phyloP scores from a whole-genome alignment of 2,797 vertebrate genomes.

The Alcedo atthis region DNA sequence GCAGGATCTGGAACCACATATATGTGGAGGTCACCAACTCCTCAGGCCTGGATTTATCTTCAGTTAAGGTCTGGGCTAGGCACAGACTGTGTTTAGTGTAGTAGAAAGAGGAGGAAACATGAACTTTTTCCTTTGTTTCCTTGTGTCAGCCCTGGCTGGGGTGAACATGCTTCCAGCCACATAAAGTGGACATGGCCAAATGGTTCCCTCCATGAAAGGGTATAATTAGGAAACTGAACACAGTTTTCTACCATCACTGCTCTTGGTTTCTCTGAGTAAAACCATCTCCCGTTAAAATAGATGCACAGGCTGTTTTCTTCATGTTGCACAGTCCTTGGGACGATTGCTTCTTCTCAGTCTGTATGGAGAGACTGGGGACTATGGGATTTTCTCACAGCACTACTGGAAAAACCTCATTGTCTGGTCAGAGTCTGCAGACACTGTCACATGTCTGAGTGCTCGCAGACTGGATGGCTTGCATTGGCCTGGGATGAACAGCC shows the following conservation, averaged over 20 bases:
- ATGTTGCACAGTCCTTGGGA: background rate
- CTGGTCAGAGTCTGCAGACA: background rate
- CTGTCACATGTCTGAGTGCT: background rate
- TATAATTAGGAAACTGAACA: background rate
- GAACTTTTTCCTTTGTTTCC: background rate
- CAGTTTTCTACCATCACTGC: background rate
- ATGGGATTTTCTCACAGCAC: background rate
- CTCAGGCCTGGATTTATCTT: background rate
- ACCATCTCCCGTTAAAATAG: background rate
- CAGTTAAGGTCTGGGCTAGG: background rate
- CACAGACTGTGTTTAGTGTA: background rate
- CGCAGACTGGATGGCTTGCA: background rate
- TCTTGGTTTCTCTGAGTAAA: background rate
- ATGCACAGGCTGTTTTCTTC: background rate
- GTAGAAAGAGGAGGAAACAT: background rate
- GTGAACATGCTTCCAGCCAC: background rate
- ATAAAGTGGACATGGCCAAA: background rate
- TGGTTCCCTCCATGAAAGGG: background rate
- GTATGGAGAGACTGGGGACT: background rate
- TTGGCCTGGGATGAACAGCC: background rate
- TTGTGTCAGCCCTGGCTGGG: background rate
- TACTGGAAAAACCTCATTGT: conserved; percentile 1
- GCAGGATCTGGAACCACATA: background rate
- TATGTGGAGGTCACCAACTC: background rate
- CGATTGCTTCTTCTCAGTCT: background rate